These are phyloP conservation scores for Nyctalus aviator DNA, from an alignment of 2,797 vertebrate genomes.

Conservation along the genomic window DNA sequence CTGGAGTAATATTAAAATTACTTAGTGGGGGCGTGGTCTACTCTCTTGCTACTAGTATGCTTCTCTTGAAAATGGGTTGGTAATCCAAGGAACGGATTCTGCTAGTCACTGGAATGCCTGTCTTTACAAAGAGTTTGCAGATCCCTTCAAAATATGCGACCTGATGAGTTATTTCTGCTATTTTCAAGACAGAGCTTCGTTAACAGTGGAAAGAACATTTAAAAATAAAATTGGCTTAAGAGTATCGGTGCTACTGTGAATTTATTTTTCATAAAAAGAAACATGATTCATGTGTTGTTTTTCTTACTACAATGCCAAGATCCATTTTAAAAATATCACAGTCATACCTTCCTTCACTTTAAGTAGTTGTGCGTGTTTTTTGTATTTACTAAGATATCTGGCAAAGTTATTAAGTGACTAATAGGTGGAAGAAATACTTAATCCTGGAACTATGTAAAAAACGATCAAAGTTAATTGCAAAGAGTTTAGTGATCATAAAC, in stretches of 20 bases:
- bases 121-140: not conserved
- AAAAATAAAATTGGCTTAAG: not conserved
- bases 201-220: not conserved
- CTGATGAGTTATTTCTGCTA: not conserved
- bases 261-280: not conserved
- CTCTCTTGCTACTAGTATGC: not conserved
- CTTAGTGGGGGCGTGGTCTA: not conserved
- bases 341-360: not conserved
- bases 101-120: not conserved
- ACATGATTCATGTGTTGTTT: not conserved
- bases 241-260: not conserved
- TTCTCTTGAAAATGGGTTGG: not conserved
- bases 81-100: not conserved
- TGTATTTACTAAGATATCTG: not conserved
- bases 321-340: not conserved
- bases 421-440: not conserved
- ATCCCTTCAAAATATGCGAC: not conserved
- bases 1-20: not conserved
- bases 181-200: not conserved
- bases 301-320: not conserved
- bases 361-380: not conserved
- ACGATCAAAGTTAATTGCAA: not conserved
- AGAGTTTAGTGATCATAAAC: not conserved
- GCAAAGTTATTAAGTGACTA: not conserved
- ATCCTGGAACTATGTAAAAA: not conserved